Evolutionary conservation across 2,113 vertebrate species (phyloP), one percentile per base, ranked within the genome.

Genomic region (Galeopterus variegatus): DNA sequence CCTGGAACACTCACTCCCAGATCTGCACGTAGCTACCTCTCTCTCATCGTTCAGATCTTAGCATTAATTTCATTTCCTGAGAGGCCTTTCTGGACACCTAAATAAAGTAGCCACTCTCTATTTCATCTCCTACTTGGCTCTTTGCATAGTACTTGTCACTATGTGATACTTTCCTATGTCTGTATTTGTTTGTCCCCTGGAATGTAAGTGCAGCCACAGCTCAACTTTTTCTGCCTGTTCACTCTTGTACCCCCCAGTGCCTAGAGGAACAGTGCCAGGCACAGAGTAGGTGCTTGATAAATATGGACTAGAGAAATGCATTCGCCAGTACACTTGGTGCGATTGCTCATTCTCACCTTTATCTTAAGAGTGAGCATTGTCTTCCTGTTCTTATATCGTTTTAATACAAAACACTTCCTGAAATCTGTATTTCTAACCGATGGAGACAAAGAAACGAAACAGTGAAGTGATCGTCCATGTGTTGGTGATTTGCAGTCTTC

Each of bases 371-470:
- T 67, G 60, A 93, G 73, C 48, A 45, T 8, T 86, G 52, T 8
- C 36, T 96, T 86, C 65, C 41, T 93, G 82, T 82, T 84, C 60
- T 81, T 80, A 17, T 77, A 91, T 64, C 52, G 65, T 94, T 94
- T 86, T 45, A 69, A 52, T 58, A 54, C n/a, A 84, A 92, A 92
- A 58, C 56, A 83, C 50, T 36, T 48, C 21, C 33, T 60, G 15
- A 96, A 91, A 81, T 82, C 26, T 19, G 7, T 83, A 92, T 65
- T 97, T 97, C 23, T 33, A 64, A 58, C 26, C n/a, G 31, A 79
- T 69, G 11, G 50, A 82, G 36, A 72, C 69, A 93, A 96, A 90
- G 67, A 94, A 97, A 89, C 75, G 21, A 93, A 95, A 73, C 8
- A 65, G 82, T 50, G n/a, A 91, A 87, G 56, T 50, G 36, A 95